Percentiles rank a stretch among this genome's conserved stretches.
Evolutionary conservation across 2,888 invertebrate species (phyloP).

Genomic region (Ceraclea dissimilis): DNA sequence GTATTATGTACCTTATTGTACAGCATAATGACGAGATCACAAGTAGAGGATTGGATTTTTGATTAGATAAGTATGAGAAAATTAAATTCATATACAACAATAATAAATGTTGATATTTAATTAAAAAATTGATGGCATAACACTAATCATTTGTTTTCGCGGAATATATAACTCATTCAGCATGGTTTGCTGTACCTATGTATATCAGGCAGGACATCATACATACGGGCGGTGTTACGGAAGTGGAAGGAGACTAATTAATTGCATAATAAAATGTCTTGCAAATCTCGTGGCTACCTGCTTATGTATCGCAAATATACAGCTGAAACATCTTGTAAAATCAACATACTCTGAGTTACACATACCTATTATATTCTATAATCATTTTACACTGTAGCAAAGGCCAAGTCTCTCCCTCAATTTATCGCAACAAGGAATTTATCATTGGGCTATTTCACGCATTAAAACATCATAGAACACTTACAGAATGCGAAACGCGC

Average conservation of each 20-base stretch:
- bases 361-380: background rate
- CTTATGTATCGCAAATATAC: background rate
- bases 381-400: conserved; percentile 7
- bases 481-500: conserved; percentile 5
- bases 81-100: no score
- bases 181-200: no score
- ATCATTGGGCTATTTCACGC: background rate
- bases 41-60: no score
- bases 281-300: background rate
- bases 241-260: background rate
- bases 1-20: no score
- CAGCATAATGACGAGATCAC: no score
- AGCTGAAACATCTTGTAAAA: background rate
- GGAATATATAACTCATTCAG: no score
- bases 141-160: no score
- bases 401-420: conserved; percentile 19
- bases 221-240: background rate
- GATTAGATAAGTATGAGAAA: no score
- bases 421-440: conserved; percentile 3
- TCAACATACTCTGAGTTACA: background rate
- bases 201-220: no score
- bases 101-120: no score
- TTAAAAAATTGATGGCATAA: no score
- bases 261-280: background rate
- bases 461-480: background rate